Evolutionary conservation across 2,888 invertebrate genomes (phyloP), one percentile per base, ranked within the genome.

Genomic region (Protophormia terraenovae): DNA sequence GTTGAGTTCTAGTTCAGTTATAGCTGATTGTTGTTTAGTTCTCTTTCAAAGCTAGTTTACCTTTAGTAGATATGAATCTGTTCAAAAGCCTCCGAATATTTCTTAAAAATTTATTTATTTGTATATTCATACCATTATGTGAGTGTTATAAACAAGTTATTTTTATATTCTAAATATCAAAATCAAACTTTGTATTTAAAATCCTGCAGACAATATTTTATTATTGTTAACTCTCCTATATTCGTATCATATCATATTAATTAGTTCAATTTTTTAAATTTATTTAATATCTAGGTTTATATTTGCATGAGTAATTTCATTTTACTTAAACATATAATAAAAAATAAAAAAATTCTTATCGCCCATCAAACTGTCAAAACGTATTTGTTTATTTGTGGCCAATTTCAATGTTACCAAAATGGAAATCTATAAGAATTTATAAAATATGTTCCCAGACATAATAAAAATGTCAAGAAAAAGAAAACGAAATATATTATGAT

Each of bases 391-490:
- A 72, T 35, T 79, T 79, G 79, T 72, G 79, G 64, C 79, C 71
- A 79, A 79, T 72, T 64, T 79, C 64, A 53, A 12, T 72, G 35
- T 66, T 72, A 73, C 53, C 55, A 45, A 72, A 80, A 58, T 24
- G 1, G 10, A 14, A 64, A 45, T 53, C 53, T 53, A 53, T 53
- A 66, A 72, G 41, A 77, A 69, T 76, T 60, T 76, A 47, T 41
- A 75, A 82, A 84, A 77, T 81, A 86, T 86, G 55, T 85, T 85
- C 81, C 79, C 88, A 88, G 87, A 87, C 87, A 87, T 87, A 87
- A 87, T 88, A 88, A 88, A 88, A 87, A 88, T 87, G 88, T 87
- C 87, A 87, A 85, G 83, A 87, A 85, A 84, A 86, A 88, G 86
- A 86, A 79, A 84, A 85, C 84, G 86, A 83, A 83, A 84, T 78